Evolutionary conservation across 2,888 invertebrate species (phyloP), one percentile per base, ranked within the genome.

Genomic region (Malthinus flaveolus): DNA sequence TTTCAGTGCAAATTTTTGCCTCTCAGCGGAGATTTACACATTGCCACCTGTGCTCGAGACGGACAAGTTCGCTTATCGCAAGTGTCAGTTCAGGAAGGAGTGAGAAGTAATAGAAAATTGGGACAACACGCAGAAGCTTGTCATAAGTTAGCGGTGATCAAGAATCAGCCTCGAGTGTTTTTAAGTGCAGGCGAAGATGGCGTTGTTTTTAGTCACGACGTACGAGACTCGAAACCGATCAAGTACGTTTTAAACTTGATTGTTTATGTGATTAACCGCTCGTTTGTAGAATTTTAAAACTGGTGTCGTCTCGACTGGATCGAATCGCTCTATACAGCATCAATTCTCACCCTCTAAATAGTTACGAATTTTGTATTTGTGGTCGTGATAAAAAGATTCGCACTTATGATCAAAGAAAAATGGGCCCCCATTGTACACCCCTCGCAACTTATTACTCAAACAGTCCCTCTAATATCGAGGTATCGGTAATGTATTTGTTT

Each of bases 131-230:
- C 81, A 59, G 89, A 88, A 50, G 85, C 95, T 1, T 92, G 92
- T 31, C 93, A 96, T 80, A 95, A 95, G 81, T 79, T 97, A 66
- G 87, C 92, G 56, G 82, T 93, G 63, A 84, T 89, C 66, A 82
- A 85, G 7, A 86, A 88, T 56, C 87, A 88, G 64, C 92, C 93
- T 0, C 89, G 92, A 74, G 79, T 89, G 52, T 82, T 92, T 47
- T 81, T 95, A 23, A 93, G 92, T 65, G 94, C 90, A 65, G 96
- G 95, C 1, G 95, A 96, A 80, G 96, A 97, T 81, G 91, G 90
- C 0, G 81, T 86, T 56, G 88, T 95, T 7, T 85, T 89, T 72
- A 87, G 88, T 70, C 87, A 90, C 63, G 97, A 97, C 81, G 84
- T 96, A 57, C 83, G 97, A 45, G 83, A 86, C 62, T 83, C 85